Percentiles rank a stretch among this genome's conserved stretches.
Evolutionary conservation across 92 coral and sea anemone species (phyloP).

Genomic region (Parazoanthus swiftii): DNA sequence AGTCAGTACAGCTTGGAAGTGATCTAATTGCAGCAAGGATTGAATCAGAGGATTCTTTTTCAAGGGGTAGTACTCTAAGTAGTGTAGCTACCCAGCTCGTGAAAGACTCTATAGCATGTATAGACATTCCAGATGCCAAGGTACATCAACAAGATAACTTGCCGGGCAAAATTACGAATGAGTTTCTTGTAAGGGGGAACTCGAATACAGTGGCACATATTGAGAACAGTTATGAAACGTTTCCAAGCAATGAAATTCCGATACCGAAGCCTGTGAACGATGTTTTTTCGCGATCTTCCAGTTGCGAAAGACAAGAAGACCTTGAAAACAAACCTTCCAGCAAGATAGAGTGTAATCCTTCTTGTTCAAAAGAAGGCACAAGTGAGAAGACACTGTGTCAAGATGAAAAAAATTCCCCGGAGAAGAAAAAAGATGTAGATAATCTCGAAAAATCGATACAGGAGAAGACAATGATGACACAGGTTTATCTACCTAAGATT

Average conservation of each 20-base stretch:
- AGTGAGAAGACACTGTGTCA: neutral
- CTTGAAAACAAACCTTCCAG: neutral
- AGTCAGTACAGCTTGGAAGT: neutral
- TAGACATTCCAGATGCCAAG: neutral
- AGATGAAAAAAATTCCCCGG: too few species aligned
- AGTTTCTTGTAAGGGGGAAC: neutral
- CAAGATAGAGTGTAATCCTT: neutral
- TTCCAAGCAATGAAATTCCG: neutral
- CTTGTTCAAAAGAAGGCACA: neutral
- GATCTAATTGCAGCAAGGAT: too few species aligned
- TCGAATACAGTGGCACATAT: neutral
- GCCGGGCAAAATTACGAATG: neutral
- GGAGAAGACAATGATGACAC: neutral
- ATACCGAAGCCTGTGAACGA: neutral
- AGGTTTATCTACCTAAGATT: slow-evolving; percentile 55
- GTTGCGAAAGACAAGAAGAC: neutral
- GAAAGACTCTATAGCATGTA: neutral
- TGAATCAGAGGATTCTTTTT: neutral
- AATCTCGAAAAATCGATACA: neutral
- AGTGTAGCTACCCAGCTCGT: neutral
- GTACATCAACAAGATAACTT: neutral
- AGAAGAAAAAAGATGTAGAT: neutral
- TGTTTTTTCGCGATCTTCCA: neutral
- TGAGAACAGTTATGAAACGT: neutral
- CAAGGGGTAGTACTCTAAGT: neutral